Base-by-base conservation (phyloP, 1,140 invertebrate genomes). In the Ditylenchus dipsaci region DNA sequence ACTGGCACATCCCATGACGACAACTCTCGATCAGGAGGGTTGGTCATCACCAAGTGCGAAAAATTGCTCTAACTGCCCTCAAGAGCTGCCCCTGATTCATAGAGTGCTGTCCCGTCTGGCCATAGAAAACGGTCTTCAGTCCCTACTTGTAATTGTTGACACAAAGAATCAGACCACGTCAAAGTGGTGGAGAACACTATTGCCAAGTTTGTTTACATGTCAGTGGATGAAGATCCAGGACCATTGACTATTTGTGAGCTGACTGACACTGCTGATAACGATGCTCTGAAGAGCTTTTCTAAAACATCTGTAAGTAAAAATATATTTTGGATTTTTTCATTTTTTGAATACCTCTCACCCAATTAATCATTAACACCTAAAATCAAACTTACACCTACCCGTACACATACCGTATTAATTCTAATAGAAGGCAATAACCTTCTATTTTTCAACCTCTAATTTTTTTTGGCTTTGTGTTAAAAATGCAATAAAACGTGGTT, bases 261-360 rank as follows among this genome's bases (percentile, higher is more conserved):
- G 38, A 38, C 60, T 29, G 72, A 74, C 21, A 53, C 56, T 26
- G 65, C 33, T n/a, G 73, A 75, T 43, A 64, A 57, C 9, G 76
- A 70, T 45, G 78, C 79, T 7, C 63, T 81, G 11, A 73, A 78
- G 53, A 75, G 65, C 30, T 81, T 81, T 59, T 81, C 79, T 15
- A 81, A 81, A 67, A 81, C 80, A 11, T 82, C 81, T 3, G 80
- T 81, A 3, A 66, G 29, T 59, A n/a, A n/a, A n/a, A n/a, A n/a
- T n/a, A n/a, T n/a, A n/a, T n/a, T n/a, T n/a, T n/a, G n/a, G n/a
- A n/a, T n/a, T n/a, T n/a, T n/a, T n/a, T n/a, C n/a, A n/a, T n/a
- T n/a, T n/a, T n/a, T n/a, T n/a, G n/a, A n/a, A n/a, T n/a, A n/a
- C n/a, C n/a, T n/a, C n/a, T n/a, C n/a, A n/a, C n/a, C n/a, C n/a